Evolutionary conservation across 1,140 invertebrate species (phyloP).

Genomic region (Eumaeus atala): DNA sequence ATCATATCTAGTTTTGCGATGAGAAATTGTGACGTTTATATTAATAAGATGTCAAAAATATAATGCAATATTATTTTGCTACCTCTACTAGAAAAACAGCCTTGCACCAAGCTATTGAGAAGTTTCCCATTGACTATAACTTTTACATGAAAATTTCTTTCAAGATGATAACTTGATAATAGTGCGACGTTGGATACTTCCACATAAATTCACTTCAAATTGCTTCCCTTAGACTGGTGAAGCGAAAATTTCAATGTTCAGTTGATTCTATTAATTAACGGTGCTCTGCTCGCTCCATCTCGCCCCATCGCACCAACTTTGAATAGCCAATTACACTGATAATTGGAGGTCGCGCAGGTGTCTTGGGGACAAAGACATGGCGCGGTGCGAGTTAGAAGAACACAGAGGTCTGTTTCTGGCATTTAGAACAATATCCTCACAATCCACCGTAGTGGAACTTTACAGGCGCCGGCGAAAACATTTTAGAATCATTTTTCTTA

Average conservation of each 20-base stretch:
- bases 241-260: slow-evolving; percentile 63
- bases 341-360: slow-evolving; percentile 65
- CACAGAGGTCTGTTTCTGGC: too few relatives aligned
- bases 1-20: too few relatives aligned
- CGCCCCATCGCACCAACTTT: slow-evolving; percentile 55
- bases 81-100: too few relatives aligned
- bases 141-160: slow-evolving; percentile 16
- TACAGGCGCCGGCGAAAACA: too few relatives aligned
- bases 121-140: background rate
- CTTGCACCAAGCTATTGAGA: background rate
- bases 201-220: slow-evolving; percentile 43
- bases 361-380: slow-evolving; percentile 46
- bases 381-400: slow-evolving; percentile 19
- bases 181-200: slow-evolving; percentile 18
- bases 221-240: slow-evolving; percentile 39
- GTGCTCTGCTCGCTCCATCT: slow-evolving; percentile 54
- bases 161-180: slow-evolving; percentile 14
- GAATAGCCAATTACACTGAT: slow-evolving; percentile 70
- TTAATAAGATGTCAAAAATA: too few relatives aligned
- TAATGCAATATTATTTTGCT: too few relatives aligned
- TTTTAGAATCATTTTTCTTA: too few relatives aligned
- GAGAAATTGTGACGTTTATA: too few relatives aligned
- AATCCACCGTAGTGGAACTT: too few relatives aligned
- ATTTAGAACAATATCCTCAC: too few relatives aligned
- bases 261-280: slow-evolving; percentile 67